A percentile compares a stretch with the other conserved stretches of the same genome.
These are phyloP conservation scores for Agapetus fuscipes DNA, from an alignment of 2,888 invertebrate species.

Conservation along the genomic window DNA sequence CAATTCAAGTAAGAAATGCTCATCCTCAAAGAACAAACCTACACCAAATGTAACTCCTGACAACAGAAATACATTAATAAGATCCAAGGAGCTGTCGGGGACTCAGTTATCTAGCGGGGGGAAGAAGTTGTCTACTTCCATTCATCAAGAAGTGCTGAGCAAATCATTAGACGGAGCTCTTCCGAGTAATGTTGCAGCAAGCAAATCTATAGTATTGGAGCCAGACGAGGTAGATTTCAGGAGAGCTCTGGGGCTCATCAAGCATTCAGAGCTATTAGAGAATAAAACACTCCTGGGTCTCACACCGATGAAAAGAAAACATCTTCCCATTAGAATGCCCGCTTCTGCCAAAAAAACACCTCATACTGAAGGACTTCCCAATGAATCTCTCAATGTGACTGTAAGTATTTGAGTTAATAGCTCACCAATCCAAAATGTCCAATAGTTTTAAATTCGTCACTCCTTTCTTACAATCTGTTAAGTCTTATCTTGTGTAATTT, in stretches of 20 bases:
- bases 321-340: conserved; percentile 3
- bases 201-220: background rate
- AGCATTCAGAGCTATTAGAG: conserved; percentile 5
- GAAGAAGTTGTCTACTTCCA: no score
- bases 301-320: conserved; percentile 12
- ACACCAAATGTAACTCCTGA: no score
- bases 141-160: background rate
- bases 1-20: no score
- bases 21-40: no score
- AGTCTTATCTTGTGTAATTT: no score
- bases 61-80: no score
- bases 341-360: conserved; percentile 6
- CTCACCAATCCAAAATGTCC: background rate
- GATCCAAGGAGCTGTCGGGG: no score
- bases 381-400: conserved; percentile 14
- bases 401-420: conserved; percentile 6
- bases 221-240: conserved; percentile 12
- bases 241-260: conserved; percentile 15
- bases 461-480: no score
- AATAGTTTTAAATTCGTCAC: no score
- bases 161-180: background rate
- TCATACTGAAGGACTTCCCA: conserved; percentile 5
- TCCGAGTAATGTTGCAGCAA: background rate
- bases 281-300: conserved; percentile 2
- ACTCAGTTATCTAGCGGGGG: no score